Evolutionary conservation across 23 tunicate species (phyloP).

Genomic region (Halocynthia roretzi): DNA sequence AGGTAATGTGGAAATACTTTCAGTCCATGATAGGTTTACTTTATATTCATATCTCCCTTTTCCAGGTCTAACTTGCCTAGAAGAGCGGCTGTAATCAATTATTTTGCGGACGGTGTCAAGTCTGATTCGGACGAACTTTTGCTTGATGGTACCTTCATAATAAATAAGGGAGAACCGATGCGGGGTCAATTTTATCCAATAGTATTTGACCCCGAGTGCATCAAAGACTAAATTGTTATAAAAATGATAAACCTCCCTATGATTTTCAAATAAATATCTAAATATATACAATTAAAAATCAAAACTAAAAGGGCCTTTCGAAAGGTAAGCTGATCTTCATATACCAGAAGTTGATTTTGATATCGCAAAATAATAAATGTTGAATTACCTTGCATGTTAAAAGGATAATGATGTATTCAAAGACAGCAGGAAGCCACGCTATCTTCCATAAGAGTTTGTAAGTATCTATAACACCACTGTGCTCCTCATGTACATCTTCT

Average conservation of each 20-base stretch:
- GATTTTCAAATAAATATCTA: too few species aligned
- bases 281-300: too few species aligned
- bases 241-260: too few species aligned
- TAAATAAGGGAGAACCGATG: constrained; percentile 31
- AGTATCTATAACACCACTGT: constrained; percentile 61
- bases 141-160: constrained; percentile 34
- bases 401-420: constrained; percentile 69
- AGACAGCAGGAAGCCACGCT: constrained; percentile 47
- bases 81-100: constrained; percentile 84
- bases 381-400: constrained; percentile 77
- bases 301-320: too few species aligned
- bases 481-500: constrained; percentile 28
- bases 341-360: too few species aligned
- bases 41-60: not conserved
- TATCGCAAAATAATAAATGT: too few species aligned
- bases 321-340: too few species aligned
- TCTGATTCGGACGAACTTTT: constrained; percentile 56
- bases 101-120: constrained; percentile 81
- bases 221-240: not conserved
- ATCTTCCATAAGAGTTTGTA: constrained; percentile 86
- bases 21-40: not conserved
- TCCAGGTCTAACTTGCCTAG: constrained; percentile 57
- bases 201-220: constrained; percentile 47
- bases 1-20: not conserved
- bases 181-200: constrained; percentile 62